Evolutionary conservation across 2,888 invertebrate species (phyloP), one percentile per base, ranked within the genome.

Genomic region (Parasteatoda lunata): DNA sequence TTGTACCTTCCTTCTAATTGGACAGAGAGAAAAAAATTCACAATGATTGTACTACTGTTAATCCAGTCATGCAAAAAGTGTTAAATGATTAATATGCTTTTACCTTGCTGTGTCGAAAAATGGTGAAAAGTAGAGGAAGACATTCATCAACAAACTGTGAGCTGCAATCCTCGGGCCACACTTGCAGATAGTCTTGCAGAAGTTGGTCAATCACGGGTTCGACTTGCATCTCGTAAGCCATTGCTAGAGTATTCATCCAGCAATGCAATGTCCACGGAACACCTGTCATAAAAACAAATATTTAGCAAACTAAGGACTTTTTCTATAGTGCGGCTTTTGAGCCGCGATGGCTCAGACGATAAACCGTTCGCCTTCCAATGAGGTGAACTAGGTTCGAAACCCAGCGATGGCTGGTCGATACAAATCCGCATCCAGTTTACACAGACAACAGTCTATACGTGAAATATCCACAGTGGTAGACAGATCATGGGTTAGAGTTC

Each of bases 191-290:
- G 91, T 97, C 97, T 92, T 97, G 96, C 76, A 97, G 92, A 52
- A 97, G 93, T 91, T 97, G 96, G 91, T 97, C 97, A 69, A 97
- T 96, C 59, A 97, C 95, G 84, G 95, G 95, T 90, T 97, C 97
- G 82, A 96, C 93, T 70, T 96, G 94, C 84, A 96, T 94, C 89
- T 97, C 96, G 80, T 97, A 96, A 0, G 97, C 97, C 0, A 96
- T 96, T 0, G 96, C 95, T 54, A 97, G 92, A 0, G 97, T 96
- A 91, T 96, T 94, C 93, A 96, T 96, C 97, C 97, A 98, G 90
- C 97, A 97, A 91, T 97, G 97, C 48, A 97, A 92, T 0, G 97
- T 97, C 97, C 97, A 98, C 4, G 96, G 95, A 11, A 97, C 95
- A 51, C 97, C 91, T 90, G 77, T 11, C 13, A 77, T 3, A 52